phyloP scores from a whole-genome alignment of 2,797 vertebrate genomes.

The Phalloptychus januarius region DNA sequence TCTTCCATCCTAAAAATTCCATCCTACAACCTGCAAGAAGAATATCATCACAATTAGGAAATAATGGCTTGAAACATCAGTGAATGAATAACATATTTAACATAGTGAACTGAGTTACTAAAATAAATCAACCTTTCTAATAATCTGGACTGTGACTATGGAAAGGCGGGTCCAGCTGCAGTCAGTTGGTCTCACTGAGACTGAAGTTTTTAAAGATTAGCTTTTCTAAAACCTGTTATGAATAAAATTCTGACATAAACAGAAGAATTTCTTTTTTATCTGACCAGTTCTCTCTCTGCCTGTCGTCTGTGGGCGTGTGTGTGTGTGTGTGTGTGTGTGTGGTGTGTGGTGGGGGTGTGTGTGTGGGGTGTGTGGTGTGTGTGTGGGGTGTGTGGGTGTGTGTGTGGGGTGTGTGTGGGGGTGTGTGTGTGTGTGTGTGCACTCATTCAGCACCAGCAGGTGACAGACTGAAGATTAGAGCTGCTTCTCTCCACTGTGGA shows the following conservation, averaged over 20 bases:
- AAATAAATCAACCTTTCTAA: background rate
- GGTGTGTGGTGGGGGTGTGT: too few relatives aligned
- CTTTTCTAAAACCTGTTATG: background rate
- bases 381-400: background rate
- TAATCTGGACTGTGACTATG: background rate
- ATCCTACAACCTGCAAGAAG: background rate
- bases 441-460: too few relatives aligned
- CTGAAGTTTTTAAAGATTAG: background rate
- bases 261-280: constrained; percentile 37
- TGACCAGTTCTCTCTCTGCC: background rate
- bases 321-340: too few relatives aligned
- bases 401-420: too few relatives aligned
- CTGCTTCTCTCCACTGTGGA: too few relatives aligned
- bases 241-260: background rate
- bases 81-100: too few relatives aligned
- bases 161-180: background rate
- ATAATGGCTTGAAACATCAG: background rate
- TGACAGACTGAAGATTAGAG: too few relatives aligned
- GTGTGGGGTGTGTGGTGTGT: background rate
- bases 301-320: background rate
- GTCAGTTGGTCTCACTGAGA: constrained; percentile 9
- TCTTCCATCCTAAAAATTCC: too few relatives aligned
- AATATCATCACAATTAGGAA: background rate
- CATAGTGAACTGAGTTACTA: background rate
- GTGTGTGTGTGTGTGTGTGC: too few relatives aligned